phyloP scores from a whole-genome alignment of 2,888 invertebrate species.

The Drosophila lacicola region DNA sequence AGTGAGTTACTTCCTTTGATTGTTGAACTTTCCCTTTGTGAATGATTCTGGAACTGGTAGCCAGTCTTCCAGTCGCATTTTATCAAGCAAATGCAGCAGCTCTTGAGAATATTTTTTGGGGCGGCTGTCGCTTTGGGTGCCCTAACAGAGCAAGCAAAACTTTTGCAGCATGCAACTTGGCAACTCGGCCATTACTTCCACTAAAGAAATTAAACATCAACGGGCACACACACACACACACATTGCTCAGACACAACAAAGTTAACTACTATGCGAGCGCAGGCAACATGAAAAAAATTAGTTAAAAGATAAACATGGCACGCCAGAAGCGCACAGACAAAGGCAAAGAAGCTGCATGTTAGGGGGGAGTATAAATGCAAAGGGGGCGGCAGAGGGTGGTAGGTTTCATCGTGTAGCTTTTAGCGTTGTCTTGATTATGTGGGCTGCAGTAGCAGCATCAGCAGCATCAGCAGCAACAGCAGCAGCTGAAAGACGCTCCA shows the following conservation, averaged over 20 bases:
- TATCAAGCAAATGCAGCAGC: slow-evolving; percentile 27
- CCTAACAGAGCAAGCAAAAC: slow-evolving; percentile 48
- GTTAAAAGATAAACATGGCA: slow-evolving; percentile 81
- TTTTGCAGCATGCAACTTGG: slow-evolving; percentile 73
- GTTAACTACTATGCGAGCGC: slow-evolving; percentile 62
- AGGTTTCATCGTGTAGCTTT: slow-evolving; percentile 54
- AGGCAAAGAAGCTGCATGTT: slow-evolving; percentile 39
- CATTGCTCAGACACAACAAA: slow-evolving; percentile 51
- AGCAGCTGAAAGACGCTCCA: slow-evolving; percentile 42
- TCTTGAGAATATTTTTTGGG: slow-evolving; percentile 40
- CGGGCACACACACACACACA: slow-evolving; percentile 29
- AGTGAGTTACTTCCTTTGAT: slow-evolving; percentile 39
- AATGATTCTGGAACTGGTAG: slow-evolving; percentile 48
- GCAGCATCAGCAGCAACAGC: slow-evolving; percentile 8
- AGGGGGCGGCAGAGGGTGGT: not conserved
- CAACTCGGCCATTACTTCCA: slow-evolving; percentile 77
- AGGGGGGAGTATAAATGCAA: slow-evolving; percentile 1
- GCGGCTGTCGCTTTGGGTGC: slow-evolving; percentile 31
- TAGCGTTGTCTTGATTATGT: slow-evolving; percentile 79
- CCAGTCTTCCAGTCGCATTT: slow-evolving; percentile 34
- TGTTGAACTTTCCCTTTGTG: slow-evolving; percentile 38
- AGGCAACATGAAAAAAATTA: slow-evolving; percentile 77
- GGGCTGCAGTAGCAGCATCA: slow-evolving; percentile 48
- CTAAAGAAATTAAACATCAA: slow-evolving; percentile 75
- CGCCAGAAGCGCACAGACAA: slow-evolving; percentile 72